A percentile compares a stretch with the other conserved stretches of the same genome.
phyloP scores from a whole-genome alignment of 2,888 invertebrate species.

The Pristionchus maxplancki region DNA sequence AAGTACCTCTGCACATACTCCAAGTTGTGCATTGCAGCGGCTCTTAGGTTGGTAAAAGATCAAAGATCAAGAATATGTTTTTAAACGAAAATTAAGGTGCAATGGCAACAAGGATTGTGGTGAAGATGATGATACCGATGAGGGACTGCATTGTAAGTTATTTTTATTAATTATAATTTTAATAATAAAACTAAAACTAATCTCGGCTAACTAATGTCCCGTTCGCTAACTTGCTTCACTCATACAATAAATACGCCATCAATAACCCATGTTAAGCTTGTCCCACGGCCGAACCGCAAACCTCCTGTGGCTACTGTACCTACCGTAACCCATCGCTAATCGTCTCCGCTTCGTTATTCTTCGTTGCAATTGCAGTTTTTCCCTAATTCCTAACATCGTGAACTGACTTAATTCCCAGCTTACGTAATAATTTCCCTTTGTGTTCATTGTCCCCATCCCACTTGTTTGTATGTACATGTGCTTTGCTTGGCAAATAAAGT shows the following conservation, averaged over 20 bases:
- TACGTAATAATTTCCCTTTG: not conserved
- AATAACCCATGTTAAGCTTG: not conserved
- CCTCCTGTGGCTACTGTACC: conserved; percentile 30
- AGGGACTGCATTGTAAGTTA: conserved; percentile 80
- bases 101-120: conserved; percentile 86
- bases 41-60: conserved; percentile 82
- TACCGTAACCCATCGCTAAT: conserved; percentile 20
- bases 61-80: not conserved
- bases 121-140: conserved; percentile 84
- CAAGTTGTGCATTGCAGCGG: conserved; percentile 87
- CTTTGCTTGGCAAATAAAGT: not conserved
- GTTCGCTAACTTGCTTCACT: not conserved
- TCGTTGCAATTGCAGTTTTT: not conserved
- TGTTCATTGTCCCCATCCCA: not conserved
- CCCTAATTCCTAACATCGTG: not conserved
- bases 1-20: conserved; percentile 85
- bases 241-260: not conserved
- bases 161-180: not conserved
- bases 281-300: conserved; percentile 11
- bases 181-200: not conserved
- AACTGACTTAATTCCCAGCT: not conserved
- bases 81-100: conserved; percentile 60
- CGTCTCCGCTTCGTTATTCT: not conserved
- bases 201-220: not conserved
- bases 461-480: not conserved